Base-by-base conservation (phyloP, 2,888 invertebrate species). In the Chrysomela aeneicollis region DNA sequence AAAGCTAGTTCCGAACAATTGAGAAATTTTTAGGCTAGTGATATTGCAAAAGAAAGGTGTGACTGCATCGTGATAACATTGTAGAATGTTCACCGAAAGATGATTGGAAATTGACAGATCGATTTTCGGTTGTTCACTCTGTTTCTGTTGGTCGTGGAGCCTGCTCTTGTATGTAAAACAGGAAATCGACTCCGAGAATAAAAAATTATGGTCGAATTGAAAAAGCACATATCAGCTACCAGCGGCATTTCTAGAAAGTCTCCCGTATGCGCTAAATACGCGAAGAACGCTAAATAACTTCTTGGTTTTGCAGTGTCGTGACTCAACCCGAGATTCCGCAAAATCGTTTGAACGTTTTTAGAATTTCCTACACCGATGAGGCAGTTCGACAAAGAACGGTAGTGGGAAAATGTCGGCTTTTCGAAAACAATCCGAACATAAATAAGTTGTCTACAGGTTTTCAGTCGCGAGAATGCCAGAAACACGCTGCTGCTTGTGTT, bases 341-440 rank as follows among this genome's bases (percentile, higher is more conserved):
- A 79, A 80, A 80, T 78, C 77, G 78, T 79, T 80, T 80, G 77
- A 79, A 76, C 76, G 76, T 78, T 78, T 78, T 76, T 74, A 74
- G 73, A 77, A 78, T 78, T 80, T 78, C 77, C 77, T 75, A 76
- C 76, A 69, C 71, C 73, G 75, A 72, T 76, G 76, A 76, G 74
- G 66, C 74, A 75, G 72, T 75, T 77, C 77, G 73, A 74, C 74
- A 74, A 64, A 74, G 58, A 74, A 79, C 79, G 76, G 80, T 81
- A 80, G 79, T 79, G 80, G 79, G 80, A 81, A 81, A 80, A 78
- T 74, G 81, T 79, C 82, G 82, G 83, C 81, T 82, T 82, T 82
- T 82, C 78, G 83, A 82, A 82, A 83, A 83, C 83, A 83, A 83
- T 83, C 77, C 82, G 79, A 81, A 82, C 83, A 83, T 83, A 83